These are phyloP conservation scores for Ethmia dodecea DNA, from an alignment of 2,888 invertebrate genomes.

Conservation along the genomic window DNA sequence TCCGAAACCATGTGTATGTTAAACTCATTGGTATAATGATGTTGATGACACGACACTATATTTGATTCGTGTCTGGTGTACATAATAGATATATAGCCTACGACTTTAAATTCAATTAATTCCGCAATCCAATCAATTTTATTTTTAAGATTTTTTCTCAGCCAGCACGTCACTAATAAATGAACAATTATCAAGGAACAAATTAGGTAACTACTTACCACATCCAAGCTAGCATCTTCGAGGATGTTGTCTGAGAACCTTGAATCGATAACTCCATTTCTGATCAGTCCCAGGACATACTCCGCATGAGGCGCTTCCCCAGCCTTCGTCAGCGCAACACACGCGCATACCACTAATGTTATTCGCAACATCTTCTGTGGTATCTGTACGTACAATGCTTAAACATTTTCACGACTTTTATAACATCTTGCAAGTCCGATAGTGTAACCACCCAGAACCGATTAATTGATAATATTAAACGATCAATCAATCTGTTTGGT, in stretches of 20 bases:
- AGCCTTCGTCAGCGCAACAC: conserved; percentile 23
- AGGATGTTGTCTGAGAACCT: conserved; percentile 43
- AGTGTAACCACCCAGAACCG: conserved; percentile 21
- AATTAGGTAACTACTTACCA: conserved; percentile 44
- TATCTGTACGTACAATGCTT: background rate
- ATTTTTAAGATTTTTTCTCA: too few relatives aligned
- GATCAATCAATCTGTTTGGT: too few relatives aligned
- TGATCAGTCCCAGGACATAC: conserved; percentile 30
- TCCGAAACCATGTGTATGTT: too few relatives aligned
- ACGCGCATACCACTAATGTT: conserved; percentile 16
- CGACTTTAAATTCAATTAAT: too few relatives aligned
- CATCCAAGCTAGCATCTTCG: conserved; percentile 54
- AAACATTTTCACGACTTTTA: conserved; percentile 23
- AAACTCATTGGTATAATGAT: too few relatives aligned
- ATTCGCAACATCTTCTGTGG: conserved; percentile 20
- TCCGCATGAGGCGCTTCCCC: conserved; percentile 33
- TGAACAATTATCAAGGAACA: too few relatives aligned
- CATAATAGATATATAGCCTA: too few relatives aligned
- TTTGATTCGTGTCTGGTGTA: too few relatives aligned
- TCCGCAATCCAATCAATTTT: too few relatives aligned
- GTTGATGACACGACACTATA: too few relatives aligned
- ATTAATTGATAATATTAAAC: too few relatives aligned
- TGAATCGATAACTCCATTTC: conserved; percentile 18
- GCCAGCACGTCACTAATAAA: too few relatives aligned
- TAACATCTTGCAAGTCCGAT: conserved; percentile 24